Evolutionary conservation across 2,888 invertebrate species (phyloP), one percentile per base, ranked within the genome.

Genomic region (Prosopocoilus inquinatus): DNA sequence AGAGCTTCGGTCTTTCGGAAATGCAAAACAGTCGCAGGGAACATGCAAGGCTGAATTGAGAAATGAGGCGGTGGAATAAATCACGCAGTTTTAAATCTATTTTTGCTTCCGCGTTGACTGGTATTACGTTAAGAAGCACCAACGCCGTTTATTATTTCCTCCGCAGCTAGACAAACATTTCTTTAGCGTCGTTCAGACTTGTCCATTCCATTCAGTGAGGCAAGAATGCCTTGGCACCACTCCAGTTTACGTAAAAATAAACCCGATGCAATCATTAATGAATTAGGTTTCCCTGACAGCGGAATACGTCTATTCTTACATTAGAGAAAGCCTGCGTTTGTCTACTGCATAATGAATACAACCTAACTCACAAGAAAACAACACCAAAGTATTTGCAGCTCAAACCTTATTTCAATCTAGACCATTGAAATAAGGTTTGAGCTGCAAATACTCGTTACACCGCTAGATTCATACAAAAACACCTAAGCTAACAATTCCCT

Each of bases 11-110:
- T 28, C 20, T 28, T 28, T 28, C 20, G 49, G 33, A 36, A 47
- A 47, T 53, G 50, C 47, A 20, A 53, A 52, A 46, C n/a, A 47
- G 36, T 47, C 47, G 36, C 50, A n/a, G 13, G 15, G 49, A 49
- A 49, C 53, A 53, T 49, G 43, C 35, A 54, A 51, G 64, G 63
- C 64, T 63, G 62, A 62, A 65, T 63, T 60, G 60, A 63, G 57
- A 53, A 58, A 57, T 56, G 58, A 62, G 61, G 61, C 61, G 62
- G 61, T 59, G 52, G 58, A 58, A 64, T 64, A 66, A 64, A 66
- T 66, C 62, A 60, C 59, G 13, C 45, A 57, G 58, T 56, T 60
- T 63, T 58, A 64, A 64, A 64, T 63, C 61, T 62, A 63, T 63
- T 65, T 65, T 60, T 28, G 20, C 20, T 28, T 28, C 20, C 20